Base-by-base conservation (phyloP, 2,888 invertebrate species). In the Aricia artaxerxes region DNA sequence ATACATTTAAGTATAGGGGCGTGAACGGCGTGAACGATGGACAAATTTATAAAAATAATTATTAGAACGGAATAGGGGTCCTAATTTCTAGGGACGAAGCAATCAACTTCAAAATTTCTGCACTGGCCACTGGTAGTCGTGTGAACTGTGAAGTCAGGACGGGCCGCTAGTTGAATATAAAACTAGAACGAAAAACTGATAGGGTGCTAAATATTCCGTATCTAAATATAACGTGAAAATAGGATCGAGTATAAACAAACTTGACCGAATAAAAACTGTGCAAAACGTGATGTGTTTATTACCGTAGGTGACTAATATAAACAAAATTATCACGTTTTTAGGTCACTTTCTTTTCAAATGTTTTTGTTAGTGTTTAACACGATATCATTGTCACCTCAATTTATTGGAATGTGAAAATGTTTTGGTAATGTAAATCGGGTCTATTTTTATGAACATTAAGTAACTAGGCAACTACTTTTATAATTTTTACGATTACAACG, bases 251-350 rank as follows among this genome's bases (percentile, higher is more conserved):
- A 13, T 13, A 44, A 75, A 75, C 75, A 75, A 75, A 75, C 75
- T 75, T 44, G 49, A 44, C 75, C 75, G 11, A 75, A 75, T 24
- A 73, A 75, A 75, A 75, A 75, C 44, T 49, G 44, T 73, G 49
- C 24, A 31, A 75, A 75, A 75, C 44, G 24, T 24, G 40, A 64
- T 64, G 64, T 64, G 64, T 64, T 69, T 69, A 69, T 69, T 69
- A 69, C 35, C 69, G 69, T 69, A 38, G 4, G 35, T 69, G 35
- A 69, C 35, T 35, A 69, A 69, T 38, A 16, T 38, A 13, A 69
- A 35, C 35, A 69, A 5, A 69, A 69, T 69, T 69, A 69, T 69
- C 69, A 69, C 69, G 69, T 69, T 69, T 69, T 35, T 38, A 69
- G 69, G 69, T 69, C 69, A 69, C 35, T 69, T 69, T 69, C 69